These are phyloP conservation scores for Caenorhabditis inopinata DNA, from an alignment of 1,140 invertebrate species.

Conservation along the genomic window DNA sequence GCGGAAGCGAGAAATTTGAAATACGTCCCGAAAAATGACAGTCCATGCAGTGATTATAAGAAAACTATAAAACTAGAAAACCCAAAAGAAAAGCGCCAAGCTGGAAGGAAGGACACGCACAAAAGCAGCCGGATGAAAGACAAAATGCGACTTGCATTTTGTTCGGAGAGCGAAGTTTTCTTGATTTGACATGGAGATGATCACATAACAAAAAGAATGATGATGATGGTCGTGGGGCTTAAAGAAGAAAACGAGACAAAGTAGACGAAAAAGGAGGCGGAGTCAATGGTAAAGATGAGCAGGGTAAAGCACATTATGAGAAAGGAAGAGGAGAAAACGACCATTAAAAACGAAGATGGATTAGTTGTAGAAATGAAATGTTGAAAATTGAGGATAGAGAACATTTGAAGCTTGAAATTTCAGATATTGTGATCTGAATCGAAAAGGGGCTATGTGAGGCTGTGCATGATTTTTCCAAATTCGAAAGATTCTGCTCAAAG, in stretches of 20 bases:
- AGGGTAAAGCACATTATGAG: background rate
- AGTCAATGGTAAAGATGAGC: background rate
- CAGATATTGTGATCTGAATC: too few relatives aligned
- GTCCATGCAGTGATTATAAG: too few relatives aligned
- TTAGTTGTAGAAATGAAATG: background rate
- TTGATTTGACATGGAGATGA: background rate
- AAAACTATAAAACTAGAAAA: too few relatives aligned
- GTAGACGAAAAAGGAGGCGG: background rate
- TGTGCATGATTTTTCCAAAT: too few relatives aligned
- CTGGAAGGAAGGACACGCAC: background rate
- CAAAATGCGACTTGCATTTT: background rate
- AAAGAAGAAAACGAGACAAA: background rate
- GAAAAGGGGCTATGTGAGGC: too few relatives aligned
- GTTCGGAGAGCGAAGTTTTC: background rate
- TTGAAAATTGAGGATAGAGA: background rate
- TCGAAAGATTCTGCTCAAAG: too few relatives aligned
- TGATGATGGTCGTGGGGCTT: too few relatives aligned
- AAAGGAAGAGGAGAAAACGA: background rate
- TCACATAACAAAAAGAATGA: background rate
- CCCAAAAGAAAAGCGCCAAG: too few relatives aligned
- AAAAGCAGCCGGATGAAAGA: background rate
- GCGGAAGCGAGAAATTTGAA: too few relatives aligned
- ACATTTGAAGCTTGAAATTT: too few relatives aligned
- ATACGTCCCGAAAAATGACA: too few relatives aligned
- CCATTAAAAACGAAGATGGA: background rate